Conservation (phyloP, 2,888 invertebrate genomes). For the Drosophila pseudotakahashii region DNA sequence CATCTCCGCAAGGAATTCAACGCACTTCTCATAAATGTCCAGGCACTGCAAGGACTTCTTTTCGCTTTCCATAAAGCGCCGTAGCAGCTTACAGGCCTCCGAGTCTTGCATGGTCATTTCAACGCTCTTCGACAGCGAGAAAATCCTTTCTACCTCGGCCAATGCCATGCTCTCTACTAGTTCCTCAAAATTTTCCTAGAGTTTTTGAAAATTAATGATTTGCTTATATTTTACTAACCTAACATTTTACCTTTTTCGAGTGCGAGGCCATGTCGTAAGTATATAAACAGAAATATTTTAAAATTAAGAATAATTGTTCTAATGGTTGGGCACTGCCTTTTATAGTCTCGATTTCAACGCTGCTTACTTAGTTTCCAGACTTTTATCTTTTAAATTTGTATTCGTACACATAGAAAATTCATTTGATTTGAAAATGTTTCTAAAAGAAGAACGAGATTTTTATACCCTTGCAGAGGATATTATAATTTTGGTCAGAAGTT, state of each 20-base stretch:
- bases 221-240: background rate
- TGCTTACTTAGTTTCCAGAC: background rate
- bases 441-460: no score
- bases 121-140: background rate
- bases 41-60: background rate
- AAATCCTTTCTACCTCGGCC: background rate
- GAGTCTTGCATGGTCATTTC: background rate
- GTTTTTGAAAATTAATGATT: background rate
- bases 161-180: background rate
- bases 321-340: background rate
- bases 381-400: background rate
- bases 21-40: slow-evolving; percentile 2
- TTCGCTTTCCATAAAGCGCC: background rate
- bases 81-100: background rate
- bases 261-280: background rate
- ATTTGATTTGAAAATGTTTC: no score
- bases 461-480: no score
- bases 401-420: no score
- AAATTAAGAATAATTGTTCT: background rate
- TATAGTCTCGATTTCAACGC: background rate
- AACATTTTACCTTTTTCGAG: background rate
- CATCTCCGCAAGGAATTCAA: background rate
- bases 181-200: background rate
- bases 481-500: no score
- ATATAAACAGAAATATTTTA: background rate